Evolutionary conservation across 2,888 invertebrate species (phyloP).

Genomic region (Phytoseiulus persimilis): DNA sequence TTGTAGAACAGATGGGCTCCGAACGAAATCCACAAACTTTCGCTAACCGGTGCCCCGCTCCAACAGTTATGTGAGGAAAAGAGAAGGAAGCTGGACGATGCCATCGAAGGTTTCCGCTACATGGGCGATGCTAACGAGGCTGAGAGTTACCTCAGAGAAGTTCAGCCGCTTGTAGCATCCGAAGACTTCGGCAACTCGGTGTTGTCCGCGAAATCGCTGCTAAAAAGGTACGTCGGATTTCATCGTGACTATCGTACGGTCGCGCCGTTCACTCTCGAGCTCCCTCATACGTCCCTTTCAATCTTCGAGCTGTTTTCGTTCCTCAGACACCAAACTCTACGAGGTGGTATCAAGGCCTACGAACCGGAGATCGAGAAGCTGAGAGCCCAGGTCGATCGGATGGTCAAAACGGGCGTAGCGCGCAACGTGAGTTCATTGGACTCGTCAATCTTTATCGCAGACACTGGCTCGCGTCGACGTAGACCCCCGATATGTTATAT

Average conservation of each 20-base stretch:
- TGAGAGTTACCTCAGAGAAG: slow-evolving; percentile 94
- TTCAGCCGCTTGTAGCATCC: slow-evolving; percentile 77
- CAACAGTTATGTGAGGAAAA: slow-evolving; percentile 49
- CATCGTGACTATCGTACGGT: not conserved
- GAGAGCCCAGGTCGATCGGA: slow-evolving; percentile 66
- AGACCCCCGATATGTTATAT: not conserved
- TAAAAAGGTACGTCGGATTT: not conserved
- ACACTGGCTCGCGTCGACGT: not conserved
- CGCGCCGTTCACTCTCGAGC: too few species aligned
- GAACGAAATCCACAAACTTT: not conserved
- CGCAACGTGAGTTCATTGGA: slow-evolving; percentile 53
- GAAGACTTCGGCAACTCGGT: slow-evolving; percentile 69
- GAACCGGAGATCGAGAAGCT: slow-evolving; percentile 73
- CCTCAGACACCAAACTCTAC: slow-evolving; percentile 51
- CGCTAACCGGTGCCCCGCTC: not conserved
- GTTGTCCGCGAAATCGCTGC: slow-evolving; percentile 13
- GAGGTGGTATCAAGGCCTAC: slow-evolving; percentile 81
- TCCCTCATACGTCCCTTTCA: not conserved
- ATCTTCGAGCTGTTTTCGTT: not conserved
- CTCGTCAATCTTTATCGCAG: slow-evolving; percentile 19
- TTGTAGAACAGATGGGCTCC: too few species aligned
- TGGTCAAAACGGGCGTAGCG: slow-evolving; percentile 67
- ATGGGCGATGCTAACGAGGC: slow-evolving; percentile 95
- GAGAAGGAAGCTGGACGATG: slow-evolving; percentile 70
- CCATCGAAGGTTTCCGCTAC: slow-evolving; percentile 77